phyloP scores from a whole-genome alignment of 1,140 invertebrate species.

The Daktulosphaira vitifoliae region DNA sequence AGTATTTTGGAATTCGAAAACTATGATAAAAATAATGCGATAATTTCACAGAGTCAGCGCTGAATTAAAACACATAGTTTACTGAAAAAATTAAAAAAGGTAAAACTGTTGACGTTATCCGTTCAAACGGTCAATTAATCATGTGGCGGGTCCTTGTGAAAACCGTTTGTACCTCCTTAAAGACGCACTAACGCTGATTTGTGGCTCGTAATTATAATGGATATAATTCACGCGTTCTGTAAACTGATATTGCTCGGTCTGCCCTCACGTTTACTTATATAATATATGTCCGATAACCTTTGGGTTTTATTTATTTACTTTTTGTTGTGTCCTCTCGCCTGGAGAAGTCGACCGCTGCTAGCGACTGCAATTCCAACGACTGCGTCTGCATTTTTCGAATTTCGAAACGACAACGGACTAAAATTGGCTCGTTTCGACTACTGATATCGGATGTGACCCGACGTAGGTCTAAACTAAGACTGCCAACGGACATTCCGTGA shows the following conservation, averaged over 20 bases:
- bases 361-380: neutral
- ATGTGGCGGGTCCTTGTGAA: constrained; percentile 16
- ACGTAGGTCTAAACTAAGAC: too few species aligned
- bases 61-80: too few species aligned
- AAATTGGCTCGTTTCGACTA: constrained; percentile 31
- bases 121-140: constrained; percentile 27
- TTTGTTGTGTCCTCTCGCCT: constrained; percentile 2
- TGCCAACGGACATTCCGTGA: neutral
- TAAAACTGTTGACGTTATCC: constrained; percentile 29
- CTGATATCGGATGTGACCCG: constrained; percentile 1
- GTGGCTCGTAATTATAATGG: constrained; percentile 31
- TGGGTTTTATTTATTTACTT: constrained; percentile 13
- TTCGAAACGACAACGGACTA: constrained; percentile 20
- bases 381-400: constrained; percentile 30
- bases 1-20: too few species aligned
- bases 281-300: constrained; percentile 18
- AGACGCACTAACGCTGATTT: constrained; percentile 6
- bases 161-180: constrained; percentile 2
- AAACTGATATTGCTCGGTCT: constrained; percentile 30
- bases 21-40: too few species aligned
- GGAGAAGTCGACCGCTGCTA: neutral
- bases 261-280: neutral
- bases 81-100: neutral
- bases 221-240: constrained; percentile 12
- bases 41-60: too few species aligned